phyloP scores from a whole-genome alignment of 2,888 invertebrate genomes.

The Neocrepidodera transversa region DNA sequence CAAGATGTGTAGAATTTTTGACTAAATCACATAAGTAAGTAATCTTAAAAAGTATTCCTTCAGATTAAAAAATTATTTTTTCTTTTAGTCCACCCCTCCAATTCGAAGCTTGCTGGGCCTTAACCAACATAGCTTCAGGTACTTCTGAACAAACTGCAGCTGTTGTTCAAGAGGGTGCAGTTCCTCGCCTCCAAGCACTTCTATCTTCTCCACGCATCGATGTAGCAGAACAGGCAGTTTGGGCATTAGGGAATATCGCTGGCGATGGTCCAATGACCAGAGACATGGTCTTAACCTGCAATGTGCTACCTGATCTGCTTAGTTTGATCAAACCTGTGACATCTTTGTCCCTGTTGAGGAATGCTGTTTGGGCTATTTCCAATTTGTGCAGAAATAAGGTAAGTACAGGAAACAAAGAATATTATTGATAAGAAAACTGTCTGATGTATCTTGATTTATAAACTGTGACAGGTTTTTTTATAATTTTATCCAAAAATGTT shows the following conservation, averaged over 20 bases:
- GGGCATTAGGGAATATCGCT: conserved; percentile 99
- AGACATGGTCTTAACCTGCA: conserved; percentile 78
- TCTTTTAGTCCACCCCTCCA: conserved; percentile 73
- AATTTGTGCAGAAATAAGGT: conserved; percentile 91
- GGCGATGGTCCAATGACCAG: conserved; percentile 84
- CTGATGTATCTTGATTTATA: too few relatives aligned
- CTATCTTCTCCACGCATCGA: conserved; percentile 71
- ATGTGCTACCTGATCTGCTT: conserved; percentile 76
- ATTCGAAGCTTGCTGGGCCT: conserved; percentile 97
- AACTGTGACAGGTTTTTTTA: too few relatives aligned
- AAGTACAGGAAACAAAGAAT: not conserved
- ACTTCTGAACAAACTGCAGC: conserved; percentile 88
- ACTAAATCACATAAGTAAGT: conserved; percentile 74
- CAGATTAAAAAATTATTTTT: not conserved
- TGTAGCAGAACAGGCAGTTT: conserved; percentile 92
- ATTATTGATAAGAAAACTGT: too few relatives aligned
- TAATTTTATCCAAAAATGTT: too few relatives aligned
- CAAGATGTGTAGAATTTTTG: conserved; percentile 81
- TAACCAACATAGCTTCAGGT: conserved; percentile 97
- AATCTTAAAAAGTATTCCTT: not conserved
- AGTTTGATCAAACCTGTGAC: conserved; percentile 70
- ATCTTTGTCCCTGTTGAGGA: conserved; percentile 71
- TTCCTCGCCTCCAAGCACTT: conserved; percentile 80
- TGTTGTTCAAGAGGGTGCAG: conserved; percentile 85
- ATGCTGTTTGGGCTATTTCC: conserved; percentile 92